Percentiles rank a stretch among this genome's conserved stretches.
Evolutionary conservation across 2,888 invertebrate species (phyloP).

Genomic region (Conomelus anceps): DNA sequence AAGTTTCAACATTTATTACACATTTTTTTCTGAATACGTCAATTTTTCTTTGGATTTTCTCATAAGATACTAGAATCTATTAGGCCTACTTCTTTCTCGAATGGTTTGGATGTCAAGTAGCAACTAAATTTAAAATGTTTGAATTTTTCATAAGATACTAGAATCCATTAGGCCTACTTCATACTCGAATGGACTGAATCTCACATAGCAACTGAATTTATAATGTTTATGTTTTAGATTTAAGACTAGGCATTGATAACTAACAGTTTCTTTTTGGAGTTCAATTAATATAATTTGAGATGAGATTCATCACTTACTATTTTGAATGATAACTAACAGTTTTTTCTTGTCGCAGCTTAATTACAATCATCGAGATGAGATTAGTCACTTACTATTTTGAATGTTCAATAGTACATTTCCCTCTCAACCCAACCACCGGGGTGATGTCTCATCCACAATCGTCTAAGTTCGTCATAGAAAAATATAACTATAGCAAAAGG

Average conservation of each 20-base stretch:
- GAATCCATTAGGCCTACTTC: not conserved
- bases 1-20: not conserved
- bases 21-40: not conserved
- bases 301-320: not conserved
- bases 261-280: not conserved
- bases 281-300: too few relatives aligned
- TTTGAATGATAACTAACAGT: conserved; percentile 53
- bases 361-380: not conserved
- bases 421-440: conserved; percentile 63
- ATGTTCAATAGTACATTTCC: conserved; percentile 63
- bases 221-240: not conserved
- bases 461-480: conserved; percentile 64
- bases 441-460: conserved; percentile 59
- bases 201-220: not conserved
- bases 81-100: not conserved
- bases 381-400: not conserved
- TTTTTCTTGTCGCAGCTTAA: too few relatives aligned
- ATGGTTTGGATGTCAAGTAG: not conserved
- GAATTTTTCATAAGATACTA: not conserved
- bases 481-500: conserved; percentile 71
- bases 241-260: not conserved
- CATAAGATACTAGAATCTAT: too few relatives aligned
- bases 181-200: not conserved
- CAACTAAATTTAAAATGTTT: not conserved
- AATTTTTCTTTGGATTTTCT: too few relatives aligned